A percentile compares a stretch with the other conserved stretches of the same genome.
Conservation (phyloP, 2,888 invertebrate species). For the Latheticus oryzae region DNA sequence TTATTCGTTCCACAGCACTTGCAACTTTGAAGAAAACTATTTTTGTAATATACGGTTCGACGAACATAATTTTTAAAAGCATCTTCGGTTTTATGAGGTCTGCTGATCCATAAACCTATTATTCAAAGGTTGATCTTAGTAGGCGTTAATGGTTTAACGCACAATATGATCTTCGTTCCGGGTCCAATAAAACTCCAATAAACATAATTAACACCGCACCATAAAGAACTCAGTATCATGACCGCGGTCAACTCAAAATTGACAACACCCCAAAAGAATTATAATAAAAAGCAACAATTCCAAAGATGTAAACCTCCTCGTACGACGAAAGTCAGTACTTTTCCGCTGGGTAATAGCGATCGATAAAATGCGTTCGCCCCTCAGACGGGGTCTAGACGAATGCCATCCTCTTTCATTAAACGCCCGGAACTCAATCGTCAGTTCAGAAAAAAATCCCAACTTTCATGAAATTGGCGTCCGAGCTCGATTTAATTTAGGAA, state of each 20-base stretch:
- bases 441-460: too few species aligned
- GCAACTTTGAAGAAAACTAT: too few species aligned
- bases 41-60: too few species aligned
- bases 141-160: slow-evolving; percentile 27
- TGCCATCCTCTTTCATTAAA: too few species aligned
- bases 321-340: slow-evolving; percentile 25
- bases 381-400: slow-evolving; percentile 37
- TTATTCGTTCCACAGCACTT: too few species aligned
- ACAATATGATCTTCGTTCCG: slow-evolving; percentile 21
- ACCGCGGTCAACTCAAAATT: slow-evolving; percentile 17
- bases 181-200: slow-evolving; percentile 23
- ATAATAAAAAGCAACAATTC: slow-evolving; percentile 6
- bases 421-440: slow-evolving; percentile 10
- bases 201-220: slow-evolving; percentile 25
- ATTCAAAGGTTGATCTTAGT: slow-evolving; percentile 15
- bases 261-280: slow-evolving; percentile 1
- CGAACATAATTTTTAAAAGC: not conserved
- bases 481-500: too few species aligned
- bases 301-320: slow-evolving; percentile 14
- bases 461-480: too few species aligned
- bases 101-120: slow-evolving; percentile 9
- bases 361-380: slow-evolving; percentile 38
- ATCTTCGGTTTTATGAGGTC: slow-evolving; percentile 3
- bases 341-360: slow-evolving; percentile 34
- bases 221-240: too few species aligned